A percentile compares a stretch with the other conserved stretches of the same genome.
phyloP scores from a whole-genome alignment of 2,888 invertebrate genomes.

The Watsonalla binaria region DNA sequence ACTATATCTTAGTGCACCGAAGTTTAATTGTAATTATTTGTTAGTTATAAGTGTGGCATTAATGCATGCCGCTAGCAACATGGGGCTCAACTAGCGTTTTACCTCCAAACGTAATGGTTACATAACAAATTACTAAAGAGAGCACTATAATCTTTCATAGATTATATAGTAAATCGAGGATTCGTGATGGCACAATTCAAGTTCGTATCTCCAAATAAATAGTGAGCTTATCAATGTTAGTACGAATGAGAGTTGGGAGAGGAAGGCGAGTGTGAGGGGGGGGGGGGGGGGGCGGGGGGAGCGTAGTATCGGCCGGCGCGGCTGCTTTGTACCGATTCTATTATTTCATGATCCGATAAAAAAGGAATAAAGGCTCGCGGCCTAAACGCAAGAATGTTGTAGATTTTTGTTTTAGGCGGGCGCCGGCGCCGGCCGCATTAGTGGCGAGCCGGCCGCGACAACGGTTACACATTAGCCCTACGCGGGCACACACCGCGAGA shows the following conservation, averaged over 20 bases:
- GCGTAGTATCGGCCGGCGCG: conserved; percentile 42
- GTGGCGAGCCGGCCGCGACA: conserved; percentile 51
- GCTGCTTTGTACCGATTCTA: conserved; percentile 66
- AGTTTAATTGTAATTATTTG: too few species aligned
- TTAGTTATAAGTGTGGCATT: too few species aligned
- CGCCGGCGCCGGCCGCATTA: conserved; percentile 77
- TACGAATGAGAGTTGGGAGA: conserved; percentile 11
- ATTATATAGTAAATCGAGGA: too few species aligned
- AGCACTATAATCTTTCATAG: too few species aligned
- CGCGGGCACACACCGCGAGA: conserved; percentile 36
- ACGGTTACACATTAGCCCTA: conserved; percentile 62
- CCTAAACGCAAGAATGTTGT: conserved; percentile 72
- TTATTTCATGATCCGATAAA: conserved; percentile 72
- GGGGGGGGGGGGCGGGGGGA: conserved; percentile 5
- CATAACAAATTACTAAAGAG: too few species aligned
- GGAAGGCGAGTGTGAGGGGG: conserved; percentile 19
- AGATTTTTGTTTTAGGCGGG: conserved; percentile 64
- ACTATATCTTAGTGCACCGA: too few species aligned
- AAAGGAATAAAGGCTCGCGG: conserved; percentile 62
- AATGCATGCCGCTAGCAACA: too few species aligned
- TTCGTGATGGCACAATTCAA: too few species aligned
- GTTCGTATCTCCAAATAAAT: background rate
- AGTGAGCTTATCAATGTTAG: background rate
- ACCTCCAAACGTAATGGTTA: too few species aligned
- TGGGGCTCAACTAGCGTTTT: too few species aligned